Evolutionary conservation across 2,113 vertebrate genomes (phyloP).

Genomic region (Ahaetulla prasina): DNA sequence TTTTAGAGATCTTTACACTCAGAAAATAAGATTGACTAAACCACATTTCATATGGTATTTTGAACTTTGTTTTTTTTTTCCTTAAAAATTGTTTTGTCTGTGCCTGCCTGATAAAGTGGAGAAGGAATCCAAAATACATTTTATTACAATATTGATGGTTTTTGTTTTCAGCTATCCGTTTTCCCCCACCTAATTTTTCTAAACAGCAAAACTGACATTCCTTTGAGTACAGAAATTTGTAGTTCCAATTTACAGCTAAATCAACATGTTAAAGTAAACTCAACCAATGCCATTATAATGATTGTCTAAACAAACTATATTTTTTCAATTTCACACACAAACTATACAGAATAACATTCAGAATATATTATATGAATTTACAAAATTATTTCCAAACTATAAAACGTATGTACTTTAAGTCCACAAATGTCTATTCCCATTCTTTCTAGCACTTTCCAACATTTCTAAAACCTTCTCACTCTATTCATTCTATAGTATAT

Average conservation of each 20-base stretch:
- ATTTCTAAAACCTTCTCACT: neutral
- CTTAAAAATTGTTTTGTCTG: neutral
- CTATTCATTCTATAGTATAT: neutral
- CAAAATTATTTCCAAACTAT: neutral
- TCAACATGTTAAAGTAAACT: neutral
- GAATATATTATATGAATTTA: neutral
- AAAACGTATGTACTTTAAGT: neutral
- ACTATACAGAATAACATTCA: neutral
- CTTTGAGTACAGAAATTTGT: neutral
- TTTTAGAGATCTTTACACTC: neutral
- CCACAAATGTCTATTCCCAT: neutral
- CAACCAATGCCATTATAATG: neutral
- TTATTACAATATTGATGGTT: neutral
- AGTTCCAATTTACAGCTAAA: neutral
- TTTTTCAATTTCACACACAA: neutral
- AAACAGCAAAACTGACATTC: neutral
- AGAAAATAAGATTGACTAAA: neutral
- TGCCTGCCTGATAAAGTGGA: neutral
- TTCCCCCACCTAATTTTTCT: neutral
- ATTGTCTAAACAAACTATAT: neutral
- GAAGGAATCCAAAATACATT: neutral
- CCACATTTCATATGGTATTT: neutral
- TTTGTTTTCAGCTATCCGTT: neutral
- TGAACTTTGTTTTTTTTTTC: neutral
- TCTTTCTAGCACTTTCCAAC: neutral